phyloP scores from a whole-genome alignment of 2,888 invertebrate genomes.

The Drosophila gaucha region DNA sequence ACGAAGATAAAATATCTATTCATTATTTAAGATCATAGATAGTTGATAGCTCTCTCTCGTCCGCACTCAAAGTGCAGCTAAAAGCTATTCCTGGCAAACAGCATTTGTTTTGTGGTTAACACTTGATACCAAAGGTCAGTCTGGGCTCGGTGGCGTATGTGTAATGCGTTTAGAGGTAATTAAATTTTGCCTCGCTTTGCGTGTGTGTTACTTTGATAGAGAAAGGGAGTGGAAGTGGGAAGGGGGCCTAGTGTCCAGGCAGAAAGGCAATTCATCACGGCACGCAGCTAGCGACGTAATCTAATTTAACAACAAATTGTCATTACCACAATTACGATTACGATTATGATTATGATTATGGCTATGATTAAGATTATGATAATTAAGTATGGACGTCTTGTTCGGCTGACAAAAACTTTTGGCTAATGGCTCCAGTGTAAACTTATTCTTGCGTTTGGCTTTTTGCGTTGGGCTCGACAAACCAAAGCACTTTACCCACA shows the following conservation, averaged over 20 bases:
- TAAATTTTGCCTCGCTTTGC: not conserved
- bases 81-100: not conserved
- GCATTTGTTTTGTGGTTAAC: not conserved
- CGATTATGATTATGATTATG: constrained; percentile 5
- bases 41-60: not conserved
- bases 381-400: constrained; percentile 2
- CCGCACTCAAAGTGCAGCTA: not conserved
- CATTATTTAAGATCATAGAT: not conserved
- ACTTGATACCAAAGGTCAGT: not conserved
- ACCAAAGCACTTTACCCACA: constrained; percentile 32
- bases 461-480: constrained; percentile 3
- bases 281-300: constrained; percentile 11
- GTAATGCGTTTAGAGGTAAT: constrained; percentile 19
- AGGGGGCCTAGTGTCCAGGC: not conserved
- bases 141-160: constrained; percentile 10
- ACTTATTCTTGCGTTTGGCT: constrained; percentile 17
- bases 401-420: constrained; percentile 12
- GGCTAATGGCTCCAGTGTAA: constrained; percentile 25
- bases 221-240: not conserved
- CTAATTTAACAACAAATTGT: constrained; percentile 9
- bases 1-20: too few relatives aligned
- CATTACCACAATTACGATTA: constrained; percentile 4
- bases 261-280: constrained; percentile 10
- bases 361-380: constrained; percentile 8
- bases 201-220: not conserved